These are phyloP conservation scores for Oeneis ivallda DNA, from an alignment of 2,888 invertebrate species.

Conservation along the genomic window DNA sequence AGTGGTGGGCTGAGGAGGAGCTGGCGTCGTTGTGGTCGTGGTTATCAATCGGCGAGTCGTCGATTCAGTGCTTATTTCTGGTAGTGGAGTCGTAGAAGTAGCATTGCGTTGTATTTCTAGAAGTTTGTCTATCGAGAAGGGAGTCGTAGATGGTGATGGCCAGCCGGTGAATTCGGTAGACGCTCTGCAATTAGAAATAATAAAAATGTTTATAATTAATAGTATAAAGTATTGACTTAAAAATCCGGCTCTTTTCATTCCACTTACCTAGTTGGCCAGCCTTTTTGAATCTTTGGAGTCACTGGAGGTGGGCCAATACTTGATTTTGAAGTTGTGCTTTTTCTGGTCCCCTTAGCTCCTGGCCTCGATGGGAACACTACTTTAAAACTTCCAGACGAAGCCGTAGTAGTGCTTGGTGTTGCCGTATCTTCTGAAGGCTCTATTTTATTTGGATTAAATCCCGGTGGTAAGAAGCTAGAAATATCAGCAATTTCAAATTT, in stretches of 20 bases:
- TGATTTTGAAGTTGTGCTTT: conserved; percentile 82
- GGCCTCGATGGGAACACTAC: conserved; percentile 91
- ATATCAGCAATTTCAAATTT: conserved; percentile 75
- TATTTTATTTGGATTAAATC: conserved; percentile 70
- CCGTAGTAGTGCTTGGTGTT: conserved; percentile 43
- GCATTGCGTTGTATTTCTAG: conserved; percentile 85
- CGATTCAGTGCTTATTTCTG: conserved; percentile 68
- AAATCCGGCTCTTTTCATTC: neutral
- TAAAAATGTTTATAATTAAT: neutral
- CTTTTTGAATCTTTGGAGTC: conserved; percentile 88
- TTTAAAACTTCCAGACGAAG: conserved; percentile 79
- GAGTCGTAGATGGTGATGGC: conserved; percentile 94
- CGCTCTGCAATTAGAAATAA: conserved; percentile 74
- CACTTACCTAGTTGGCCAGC: conserved; percentile 89
- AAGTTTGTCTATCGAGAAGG: conserved; percentile 91
- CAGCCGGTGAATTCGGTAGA: conserved; percentile 95
- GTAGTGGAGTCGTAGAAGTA: conserved; percentile 78
- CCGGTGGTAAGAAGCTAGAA: conserved; percentile 84
- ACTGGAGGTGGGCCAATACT: conserved; percentile 70
- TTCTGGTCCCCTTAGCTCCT: conserved; percentile 83
- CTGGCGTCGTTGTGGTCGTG: conserved; percentile 85
- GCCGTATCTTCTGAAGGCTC: conserved; percentile 45
- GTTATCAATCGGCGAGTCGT: conserved; percentile 79
- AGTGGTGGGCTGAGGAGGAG: conserved; percentile 88
- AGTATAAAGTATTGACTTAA: neutral